These are phyloP conservation scores for Gonioctena quinquepunctata DNA, from an alignment of 1,140 invertebrate species.

Conservation along the genomic window DNA sequence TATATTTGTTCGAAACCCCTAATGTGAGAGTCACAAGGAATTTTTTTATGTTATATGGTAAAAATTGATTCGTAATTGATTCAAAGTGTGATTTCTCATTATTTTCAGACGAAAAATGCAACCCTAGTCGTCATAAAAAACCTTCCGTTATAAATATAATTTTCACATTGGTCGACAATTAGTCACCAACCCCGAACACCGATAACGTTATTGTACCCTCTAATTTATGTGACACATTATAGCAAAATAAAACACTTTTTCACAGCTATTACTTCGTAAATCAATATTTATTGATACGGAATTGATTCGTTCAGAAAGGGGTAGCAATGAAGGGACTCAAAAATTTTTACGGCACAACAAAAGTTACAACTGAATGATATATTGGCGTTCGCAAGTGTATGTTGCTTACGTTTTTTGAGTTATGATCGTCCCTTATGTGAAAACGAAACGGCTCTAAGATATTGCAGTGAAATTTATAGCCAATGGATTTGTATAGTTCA, in stretches of 20 bases:
- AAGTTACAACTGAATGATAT: slow-evolving; percentile 35
- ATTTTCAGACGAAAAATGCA: too few species aligned
- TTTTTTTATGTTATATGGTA: too few species aligned
- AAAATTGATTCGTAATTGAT: too few species aligned
- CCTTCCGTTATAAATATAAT: slow-evolving; percentile 6
- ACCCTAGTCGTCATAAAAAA: not conserved
- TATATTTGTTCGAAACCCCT: too few species aligned
- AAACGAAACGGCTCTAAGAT: slow-evolving; percentile 26
- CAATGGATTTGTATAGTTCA: not conserved
- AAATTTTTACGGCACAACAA: slow-evolving; percentile 43
- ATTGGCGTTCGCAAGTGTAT: slow-evolving; percentile 43
- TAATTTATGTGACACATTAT: slow-evolving; percentile 48
- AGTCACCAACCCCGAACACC: not conserved
- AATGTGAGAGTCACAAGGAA: too few species aligned
- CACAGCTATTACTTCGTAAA: slow-evolving; percentile 48
- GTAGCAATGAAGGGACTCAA: slow-evolving; percentile 31
- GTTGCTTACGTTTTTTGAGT: slow-evolving; percentile 43
- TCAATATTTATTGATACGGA: slow-evolving; percentile 50
- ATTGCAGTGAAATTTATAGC: slow-evolving; percentile 20
- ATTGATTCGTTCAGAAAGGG: slow-evolving; percentile 44
- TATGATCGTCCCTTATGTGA: slow-evolving; percentile 35
- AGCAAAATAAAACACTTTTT: slow-evolving; percentile 50
- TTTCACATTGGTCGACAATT: slow-evolving; percentile 5
- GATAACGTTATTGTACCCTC: slow-evolving; percentile 6
- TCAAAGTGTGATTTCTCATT: too few species aligned